These are phyloP conservation scores for Calephelis perditalis DNA, from an alignment of 2,888 invertebrate species.

Conservation along the genomic window DNA sequence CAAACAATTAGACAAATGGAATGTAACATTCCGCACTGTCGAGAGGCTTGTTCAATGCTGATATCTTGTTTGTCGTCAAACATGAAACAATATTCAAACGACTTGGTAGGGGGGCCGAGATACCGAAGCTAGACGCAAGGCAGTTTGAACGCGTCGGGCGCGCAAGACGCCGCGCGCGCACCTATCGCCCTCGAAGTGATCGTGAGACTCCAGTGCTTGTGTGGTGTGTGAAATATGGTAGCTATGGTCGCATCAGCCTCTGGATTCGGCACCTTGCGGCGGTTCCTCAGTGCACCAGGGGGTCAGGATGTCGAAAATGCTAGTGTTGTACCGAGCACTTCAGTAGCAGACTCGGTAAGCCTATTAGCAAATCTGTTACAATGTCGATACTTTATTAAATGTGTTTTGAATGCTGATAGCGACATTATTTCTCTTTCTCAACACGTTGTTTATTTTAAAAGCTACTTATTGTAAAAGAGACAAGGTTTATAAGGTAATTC, in stretches of 20 bases:
- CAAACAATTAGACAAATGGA: slow-evolving; percentile 10
- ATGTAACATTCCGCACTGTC: slow-evolving; percentile 17
- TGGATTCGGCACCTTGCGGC: slow-evolving; percentile 72
- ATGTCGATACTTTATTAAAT: slow-evolving; percentile 39
- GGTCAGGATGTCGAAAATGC: slow-evolving; percentile 51
- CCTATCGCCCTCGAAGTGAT: slow-evolving; percentile 55
- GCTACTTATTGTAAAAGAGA: no score
- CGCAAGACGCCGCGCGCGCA: slow-evolving; percentile 52
- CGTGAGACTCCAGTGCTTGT: slow-evolving; percentile 51
- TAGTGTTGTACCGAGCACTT: slow-evolving; percentile 55
- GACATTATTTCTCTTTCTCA: no score
- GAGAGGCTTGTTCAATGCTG: slow-evolving; percentile 43
- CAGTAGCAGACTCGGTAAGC: slow-evolving; percentile 72
- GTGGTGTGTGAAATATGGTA: slow-evolving; percentile 57
- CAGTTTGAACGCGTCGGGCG: slow-evolving; percentile 60
- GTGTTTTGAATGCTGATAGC: slow-evolving; percentile 19
- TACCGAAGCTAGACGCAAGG: slow-evolving; percentile 32
- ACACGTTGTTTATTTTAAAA: no score
- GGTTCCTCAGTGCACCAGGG: slow-evolving; percentile 69
- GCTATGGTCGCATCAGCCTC: slow-evolving; percentile 74
- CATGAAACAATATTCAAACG: slow-evolving; percentile 37
- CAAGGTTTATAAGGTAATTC: no score
- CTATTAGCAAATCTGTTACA: slow-evolving; percentile 29
- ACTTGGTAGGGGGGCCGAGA: slow-evolving; percentile 44
- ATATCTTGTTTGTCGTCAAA: slow-evolving; percentile 46